Base-by-base conservation (phyloP, 2,888 invertebrate genomes). In the Dasysyrphus albostriatus region DNA sequence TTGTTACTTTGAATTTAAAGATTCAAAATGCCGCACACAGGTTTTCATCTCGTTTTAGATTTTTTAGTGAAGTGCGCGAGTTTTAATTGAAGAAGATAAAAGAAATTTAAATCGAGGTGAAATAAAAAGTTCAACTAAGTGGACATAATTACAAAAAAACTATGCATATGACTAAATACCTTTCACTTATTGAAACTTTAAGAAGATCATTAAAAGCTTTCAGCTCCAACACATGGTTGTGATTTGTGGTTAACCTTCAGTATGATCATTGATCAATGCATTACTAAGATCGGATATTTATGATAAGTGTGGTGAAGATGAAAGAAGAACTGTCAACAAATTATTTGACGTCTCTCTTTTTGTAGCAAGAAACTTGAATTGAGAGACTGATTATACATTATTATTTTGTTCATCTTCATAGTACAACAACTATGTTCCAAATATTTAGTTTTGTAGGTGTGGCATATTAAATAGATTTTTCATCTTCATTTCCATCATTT, bases 191-290 rank as follows among this genome's bases (percentile, higher is more conserved):
- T 63, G 49, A 29, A 37, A 19, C 32, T 32, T 32, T 37, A 29
- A 44, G 54, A 85, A 76, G 77, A 82, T 82, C 72, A 74, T 74
- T 61, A 49, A 82, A 81, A 85, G 77, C 77, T 74, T 51, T 16
- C 9, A 16, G 39, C 42, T 65, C 56, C 34, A 73, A 16, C 84
- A 75, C 54, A 54, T 70, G 61, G 69, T 39, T 54, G 67, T 34
- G 54, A 69, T 51, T 69, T 51, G 69, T 69, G 51, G 69, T 70
- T 84, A 79, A 79, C 83, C 74, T 83, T 83, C 83, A 42, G 63
- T 19, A 49, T 54, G 54, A 54, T 54, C 29, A 29, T 29, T 54
- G 47, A 83, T 79, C 39, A 54, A 16, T 67, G 42, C 39, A 44
- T 29, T 73, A 63, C 37, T 69, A 59, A 56, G 44, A 19, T 47